Conservation (phyloP, 2,888 invertebrate genomes). For the Brenthis daphne region DNA sequence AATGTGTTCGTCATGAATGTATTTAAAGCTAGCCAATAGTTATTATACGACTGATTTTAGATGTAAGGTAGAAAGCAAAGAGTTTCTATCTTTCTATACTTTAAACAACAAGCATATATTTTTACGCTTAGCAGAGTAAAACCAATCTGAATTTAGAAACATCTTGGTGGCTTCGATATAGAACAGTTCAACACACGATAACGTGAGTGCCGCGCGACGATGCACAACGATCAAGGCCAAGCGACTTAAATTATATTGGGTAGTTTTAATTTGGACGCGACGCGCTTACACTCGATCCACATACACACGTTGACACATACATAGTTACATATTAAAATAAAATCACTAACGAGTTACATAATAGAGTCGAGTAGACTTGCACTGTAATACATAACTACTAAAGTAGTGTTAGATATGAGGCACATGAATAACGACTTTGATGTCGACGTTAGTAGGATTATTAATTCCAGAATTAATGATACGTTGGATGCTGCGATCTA, state of each 20-base stretch:
- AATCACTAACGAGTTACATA: conserved; percentile 14
- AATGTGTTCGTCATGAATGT: conserved; percentile 66
- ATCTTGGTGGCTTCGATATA: conserved; percentile 55
- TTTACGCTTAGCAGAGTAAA: conserved; percentile 44
- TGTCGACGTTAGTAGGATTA: conserved; percentile 24
- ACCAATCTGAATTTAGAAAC: conserved; percentile 49
- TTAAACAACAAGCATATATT: conserved; percentile 43
- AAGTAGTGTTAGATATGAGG: conserved; percentile 2
- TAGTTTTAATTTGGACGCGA: conserved; percentile 26
- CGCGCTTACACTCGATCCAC: conserved; percentile 24
- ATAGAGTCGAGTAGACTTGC: not conserved
- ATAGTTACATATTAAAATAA: not conserved
- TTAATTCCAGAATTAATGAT: conserved; percentile 29
- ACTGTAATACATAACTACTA: conserved; percentile 2
- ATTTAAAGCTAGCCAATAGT: conserved; percentile 59
- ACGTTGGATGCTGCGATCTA: conserved; percentile 14
- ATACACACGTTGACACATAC: conserved; percentile 33
- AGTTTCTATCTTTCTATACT: conserved; percentile 38
- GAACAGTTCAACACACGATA: conserved; percentile 80
- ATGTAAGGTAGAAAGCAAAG: conserved; percentile 40
- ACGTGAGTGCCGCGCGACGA: conserved; percentile 65
- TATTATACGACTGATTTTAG: conserved; percentile 55
- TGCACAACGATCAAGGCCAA: conserved; percentile 70
- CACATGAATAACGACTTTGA: conserved; percentile 17
- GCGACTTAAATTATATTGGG: conserved; percentile 38